Evolutionary conservation across 2,113 vertebrate species (phyloP), one percentile per base, ranked within the genome.

Genomic region (Morone chrysops): DNA sequence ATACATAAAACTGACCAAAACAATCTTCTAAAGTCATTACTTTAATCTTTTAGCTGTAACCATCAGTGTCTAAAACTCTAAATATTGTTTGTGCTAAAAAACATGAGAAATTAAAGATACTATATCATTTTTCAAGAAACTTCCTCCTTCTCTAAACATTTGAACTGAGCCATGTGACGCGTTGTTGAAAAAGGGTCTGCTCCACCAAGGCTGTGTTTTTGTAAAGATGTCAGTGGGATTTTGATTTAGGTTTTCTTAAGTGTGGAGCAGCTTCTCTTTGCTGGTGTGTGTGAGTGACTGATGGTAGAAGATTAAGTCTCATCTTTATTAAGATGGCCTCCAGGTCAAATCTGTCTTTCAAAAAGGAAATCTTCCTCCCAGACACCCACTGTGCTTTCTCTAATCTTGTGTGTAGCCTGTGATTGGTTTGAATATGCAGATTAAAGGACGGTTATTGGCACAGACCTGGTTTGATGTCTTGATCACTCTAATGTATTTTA

Each of bases 391-490:
- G 78, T 75, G 57, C 48, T 40, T 2, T 8, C 59, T 77, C 22
- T 90, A 89, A 90, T 88, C 87, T 77, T 8, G 38, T 36, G 41
- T 72, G 40, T n/a, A 31, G 65, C 38, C 48, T 48, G 74, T 63
- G 81, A 83, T 83, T 86, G 80, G 87, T 89, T 78, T 79, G 31
- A 70, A 77, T 50, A 22, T 68, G 38, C 56, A 73, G 82, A 75
- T 88, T 54, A 66, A 60, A 72, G 59, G 36, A 56, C 1, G 2
- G 12, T 40, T 38, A 63, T 68, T 61, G 48, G 63, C 80, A 61
- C 45, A 51, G 84, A 59, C 60, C 22, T 69, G 48, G 43, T 75
- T 78, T 57, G 25, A 70, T 73, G 48, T 17, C 70, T 62, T 5
- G 57, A 51, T 50, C 36, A 9, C 47, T 18, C 41, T 38, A 18